These are phyloP conservation scores for Cherax destructor DNA, from an alignment of 1,140 invertebrate genomes.

Conservation along the genomic window DNA sequence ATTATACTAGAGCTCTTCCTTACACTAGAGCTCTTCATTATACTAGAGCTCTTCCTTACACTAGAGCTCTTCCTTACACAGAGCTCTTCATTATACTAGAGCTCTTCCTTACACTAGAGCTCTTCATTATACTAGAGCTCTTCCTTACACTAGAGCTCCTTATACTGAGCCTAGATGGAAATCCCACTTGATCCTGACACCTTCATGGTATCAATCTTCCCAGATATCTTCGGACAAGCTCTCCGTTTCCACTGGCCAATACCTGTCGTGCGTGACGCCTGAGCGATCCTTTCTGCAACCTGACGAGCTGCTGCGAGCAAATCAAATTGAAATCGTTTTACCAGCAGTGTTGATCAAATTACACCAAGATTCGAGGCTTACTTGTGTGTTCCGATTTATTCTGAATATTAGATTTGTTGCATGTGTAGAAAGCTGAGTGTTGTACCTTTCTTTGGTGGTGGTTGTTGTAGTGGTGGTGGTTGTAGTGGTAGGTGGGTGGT, in stretches of 20 bases:
- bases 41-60: background rate
- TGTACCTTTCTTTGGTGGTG: constrained; percentile 35
- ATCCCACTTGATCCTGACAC: constrained; percentile 42
- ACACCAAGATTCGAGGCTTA: constrained; percentile 63
- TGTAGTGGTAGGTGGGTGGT: background rate
- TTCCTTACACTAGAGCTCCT: constrained; percentile 15
- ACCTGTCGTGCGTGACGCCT: constrained; percentile 17
- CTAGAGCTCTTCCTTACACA: too few relatives aligned
- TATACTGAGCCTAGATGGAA: constrained; percentile 55
- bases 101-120: background rate
- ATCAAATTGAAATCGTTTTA: constrained; percentile 66
- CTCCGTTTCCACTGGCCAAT: background rate
- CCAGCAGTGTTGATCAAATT: constrained; percentile 58
- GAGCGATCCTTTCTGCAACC: constrained; percentile 52
- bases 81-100: too few relatives aligned
- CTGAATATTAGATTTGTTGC: constrained; percentile 55
- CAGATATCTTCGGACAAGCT: constrained; percentile 42
- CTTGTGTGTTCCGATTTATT: constrained; percentile 64
- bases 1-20: background rate
- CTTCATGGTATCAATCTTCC: constrained; percentile 15
- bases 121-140: background rate
- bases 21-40: constrained; percentile 33
- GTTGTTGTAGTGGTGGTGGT: background rate
- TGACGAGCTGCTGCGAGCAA: constrained; percentile 48
- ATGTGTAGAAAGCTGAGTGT: constrained; percentile 53